Conservation (phyloP, 1,140 invertebrate genomes). For the Lineus longissimus region DNA sequence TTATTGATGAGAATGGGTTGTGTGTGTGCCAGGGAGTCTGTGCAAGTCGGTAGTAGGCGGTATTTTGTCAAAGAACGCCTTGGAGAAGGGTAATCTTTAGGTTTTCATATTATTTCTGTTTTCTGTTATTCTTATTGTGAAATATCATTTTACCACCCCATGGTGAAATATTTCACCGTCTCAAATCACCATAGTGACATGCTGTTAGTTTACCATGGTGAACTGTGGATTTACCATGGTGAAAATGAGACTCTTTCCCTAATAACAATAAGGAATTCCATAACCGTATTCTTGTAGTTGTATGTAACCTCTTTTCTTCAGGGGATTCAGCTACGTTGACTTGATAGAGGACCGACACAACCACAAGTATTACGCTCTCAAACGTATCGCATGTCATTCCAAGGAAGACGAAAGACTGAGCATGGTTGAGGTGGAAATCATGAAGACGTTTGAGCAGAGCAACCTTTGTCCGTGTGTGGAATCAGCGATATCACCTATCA, state of each 20-base stretch:
- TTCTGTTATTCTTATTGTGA: no score
- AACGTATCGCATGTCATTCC: constrained; percentile 76
- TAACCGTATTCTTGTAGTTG: no score
- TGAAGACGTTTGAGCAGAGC: constrained; percentile 67
- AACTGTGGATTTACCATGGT: no score
- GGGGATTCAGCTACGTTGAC: constrained; percentile 79
- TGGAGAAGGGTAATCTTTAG: constrained; percentile 69
- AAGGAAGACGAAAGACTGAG: constrained; percentile 73
- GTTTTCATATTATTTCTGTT: constrained; percentile 11
- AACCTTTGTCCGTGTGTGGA: constrained; percentile 76
- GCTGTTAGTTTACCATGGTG: no score
- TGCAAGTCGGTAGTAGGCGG: constrained; percentile 67
- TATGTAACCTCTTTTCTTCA: constrained; percentile 53
- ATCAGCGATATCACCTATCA: constrained; percentile 57
- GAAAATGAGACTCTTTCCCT: no score
- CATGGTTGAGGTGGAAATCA: constrained; percentile 72
- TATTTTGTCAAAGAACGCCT: constrained; percentile 69
- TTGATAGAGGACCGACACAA: constrained; percentile 71
- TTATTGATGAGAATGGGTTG: constrained; percentile 64
- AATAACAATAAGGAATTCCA: no score
- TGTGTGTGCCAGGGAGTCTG: constrained; percentile 70
- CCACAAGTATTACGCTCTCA: constrained; percentile 72
- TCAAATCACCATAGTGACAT: no score
- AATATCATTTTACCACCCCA: no score
- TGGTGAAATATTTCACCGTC: no score